Percentiles rank a stretch among this genome's conserved stretches.
Conservation (phyloP, 2,888 invertebrate genomes). For the Stomorhina lunata region DNA sequence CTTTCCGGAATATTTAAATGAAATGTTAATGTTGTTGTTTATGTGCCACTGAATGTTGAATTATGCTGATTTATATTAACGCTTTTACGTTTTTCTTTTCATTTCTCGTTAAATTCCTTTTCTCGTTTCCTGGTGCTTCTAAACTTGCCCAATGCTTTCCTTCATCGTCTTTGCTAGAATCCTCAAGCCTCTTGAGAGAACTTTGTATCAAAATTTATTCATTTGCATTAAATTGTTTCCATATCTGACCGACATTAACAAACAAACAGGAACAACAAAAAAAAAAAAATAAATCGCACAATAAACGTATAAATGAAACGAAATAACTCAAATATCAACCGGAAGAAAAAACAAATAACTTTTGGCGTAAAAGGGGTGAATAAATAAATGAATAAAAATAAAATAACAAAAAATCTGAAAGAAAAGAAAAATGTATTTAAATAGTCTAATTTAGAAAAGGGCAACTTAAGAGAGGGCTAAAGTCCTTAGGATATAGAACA, state of each 20-base stretch:
- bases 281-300: no score
- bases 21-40: slow-evolving; percentile 61
- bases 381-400: not conserved
- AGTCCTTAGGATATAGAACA: not conserved
- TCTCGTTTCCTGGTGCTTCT: no score
- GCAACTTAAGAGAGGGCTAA: not conserved
- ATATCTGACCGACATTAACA: slow-evolving; percentile 50
- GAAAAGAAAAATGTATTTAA: slow-evolving; percentile 16
- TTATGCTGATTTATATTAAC: slow-evolving; percentile 62
- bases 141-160: not conserved
- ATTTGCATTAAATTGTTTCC: slow-evolving; percentile 52
- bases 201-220: slow-evolving; percentile 37
- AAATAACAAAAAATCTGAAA: not conserved
- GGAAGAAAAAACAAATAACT: not conserved
- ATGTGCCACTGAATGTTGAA: slow-evolving; percentile 55
- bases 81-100: not conserved
- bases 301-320: not conserved
- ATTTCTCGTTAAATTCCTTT: not conserved
- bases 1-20: slow-evolving; percentile 52
- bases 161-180: not conserved
- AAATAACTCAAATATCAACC: slow-evolving; percentile 7
- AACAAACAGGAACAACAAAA: no score
- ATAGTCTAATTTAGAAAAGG: slow-evolving; percentile 17
- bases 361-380: not conserved
- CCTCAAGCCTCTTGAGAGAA: not conserved